These are phyloP conservation scores for Nymphalis io DNA, from an alignment of 1,140 invertebrate genomes.

Conservation along the genomic window DNA sequence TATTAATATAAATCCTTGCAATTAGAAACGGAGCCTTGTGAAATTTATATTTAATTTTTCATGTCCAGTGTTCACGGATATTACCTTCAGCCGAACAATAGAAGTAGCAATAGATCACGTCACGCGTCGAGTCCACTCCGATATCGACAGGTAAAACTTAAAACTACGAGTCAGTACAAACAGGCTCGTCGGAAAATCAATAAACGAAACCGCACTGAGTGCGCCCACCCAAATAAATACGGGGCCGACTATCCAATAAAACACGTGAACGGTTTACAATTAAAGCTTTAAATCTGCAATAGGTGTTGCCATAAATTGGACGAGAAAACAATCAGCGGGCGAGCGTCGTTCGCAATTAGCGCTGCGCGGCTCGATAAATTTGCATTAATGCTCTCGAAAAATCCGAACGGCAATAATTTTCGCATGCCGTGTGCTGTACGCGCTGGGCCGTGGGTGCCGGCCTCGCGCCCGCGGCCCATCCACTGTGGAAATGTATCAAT, in stretches of 20 bases:
- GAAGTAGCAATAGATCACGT: slow-evolving; percentile 50
- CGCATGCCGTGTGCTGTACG: slow-evolving; percentile 62
- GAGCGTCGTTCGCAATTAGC: slow-evolving; percentile 78
- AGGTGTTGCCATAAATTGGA: slow-evolving; percentile 80
- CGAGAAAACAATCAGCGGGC: slow-evolving; percentile 79
- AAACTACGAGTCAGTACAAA: slow-evolving; percentile 60
- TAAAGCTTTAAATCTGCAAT: slow-evolving; percentile 81
- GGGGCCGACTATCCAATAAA: slow-evolving; percentile 77
- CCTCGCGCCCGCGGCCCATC: slow-evolving; percentile 43
- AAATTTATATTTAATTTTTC: slow-evolving; percentile 24
- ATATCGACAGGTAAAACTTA: slow-evolving; percentile 55
- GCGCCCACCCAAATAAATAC: slow-evolving; percentile 74
- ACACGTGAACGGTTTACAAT: slow-evolving; percentile 79
- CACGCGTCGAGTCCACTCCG: slow-evolving; percentile 43
- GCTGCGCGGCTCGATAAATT: slow-evolving; percentile 78
- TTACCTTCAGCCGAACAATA: slow-evolving; percentile 28
- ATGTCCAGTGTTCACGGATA: slow-evolving; percentile 35
- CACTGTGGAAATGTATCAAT: slow-evolving; percentile 43
- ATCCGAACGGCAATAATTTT: slow-evolving; percentile 78
- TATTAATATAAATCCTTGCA: not conserved
- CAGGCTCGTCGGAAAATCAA: slow-evolving; percentile 71
- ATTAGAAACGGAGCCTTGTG: not conserved
- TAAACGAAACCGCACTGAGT: slow-evolving; percentile 71
- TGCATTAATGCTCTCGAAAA: slow-evolving; percentile 80
- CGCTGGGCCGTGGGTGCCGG: slow-evolving; percentile 36